Base-by-base conservation (phyloP, 2,888 invertebrate species). In the Cecidostiba fungosa region DNA sequence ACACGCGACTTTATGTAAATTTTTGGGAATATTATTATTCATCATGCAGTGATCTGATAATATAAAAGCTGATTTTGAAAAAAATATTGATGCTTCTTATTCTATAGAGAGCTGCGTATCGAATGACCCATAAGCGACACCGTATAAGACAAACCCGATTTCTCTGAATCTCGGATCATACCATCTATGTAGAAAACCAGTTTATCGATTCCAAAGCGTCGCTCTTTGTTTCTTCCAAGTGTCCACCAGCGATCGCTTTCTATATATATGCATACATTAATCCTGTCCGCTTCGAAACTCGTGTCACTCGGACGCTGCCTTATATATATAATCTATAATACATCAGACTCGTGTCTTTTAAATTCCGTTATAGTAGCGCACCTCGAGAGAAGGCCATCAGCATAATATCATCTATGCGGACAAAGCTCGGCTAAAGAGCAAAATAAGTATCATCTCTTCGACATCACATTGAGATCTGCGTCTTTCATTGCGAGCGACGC, bases 181-280 rank as follows among this genome's bases (percentile, higher is more conserved):
- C 23, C 23, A 23, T 62, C 2, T 12, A 8, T 14, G 10, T 23
- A 62, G 50, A 16, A 16, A 66, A 66, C n/a, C 26, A 66, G 66
- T 66, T 66, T 66, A 66, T 66, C 66, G 66, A 66, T 66, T 66
- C 66, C 29, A 66, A 26, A 26, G 14, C 23, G 23, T 62, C 10
- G 14, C 16, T 47, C 43, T 43, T 78, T 43, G 19, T 72, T 78
- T 54, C 14, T 70, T 70, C 43, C 26, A 39, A 77, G 29, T 66
- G 72, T 43, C 66, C 29, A 43, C 66, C 29, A 43, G 12, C 74
- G 69, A 84, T 80, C 69, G 36, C 32, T 84, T 79, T 84, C 66
- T 76, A 50, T 3, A 23, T 23, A 70, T 76, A 50, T 3, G 1
- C 16, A 59, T 3, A 8, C 16, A 59, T 32, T 80, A 50, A 84